These are phyloP conservation scores for Lycia hirtaria DNA, from an alignment of 2,888 invertebrate genomes.

Conservation along the genomic window DNA sequence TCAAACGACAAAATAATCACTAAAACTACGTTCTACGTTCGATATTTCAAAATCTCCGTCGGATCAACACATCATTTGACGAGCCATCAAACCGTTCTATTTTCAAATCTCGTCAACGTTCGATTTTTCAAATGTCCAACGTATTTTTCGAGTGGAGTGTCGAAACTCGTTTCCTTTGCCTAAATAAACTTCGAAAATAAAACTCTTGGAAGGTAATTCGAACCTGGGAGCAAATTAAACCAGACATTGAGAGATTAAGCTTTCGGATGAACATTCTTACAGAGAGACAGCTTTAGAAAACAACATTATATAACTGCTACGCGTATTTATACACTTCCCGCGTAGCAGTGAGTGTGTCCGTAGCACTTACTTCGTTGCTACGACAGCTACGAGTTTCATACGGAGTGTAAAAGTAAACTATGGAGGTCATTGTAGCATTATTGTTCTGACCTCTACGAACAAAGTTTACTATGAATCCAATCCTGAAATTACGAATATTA, in stretches of 20 bases:
- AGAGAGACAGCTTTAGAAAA: background rate
- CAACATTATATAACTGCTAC: background rate
- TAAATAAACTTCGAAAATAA: conserved; percentile 74
- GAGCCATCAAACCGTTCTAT: conserved; percentile 31
- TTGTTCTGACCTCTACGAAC: too few relatives aligned
- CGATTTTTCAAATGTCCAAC: conserved; percentile 51
- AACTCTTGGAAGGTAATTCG: conserved; percentile 80
- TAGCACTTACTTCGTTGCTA: background rate
- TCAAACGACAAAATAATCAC: conserved; percentile 2
- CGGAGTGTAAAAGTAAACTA: too few relatives aligned
- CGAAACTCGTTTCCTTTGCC: conserved; percentile 76
- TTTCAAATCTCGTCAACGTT: conserved; percentile 33
- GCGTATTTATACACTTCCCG: background rate
- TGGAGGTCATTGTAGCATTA: too few relatives aligned
- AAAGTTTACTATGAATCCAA: too few relatives aligned
- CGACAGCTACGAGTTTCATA: too few relatives aligned
- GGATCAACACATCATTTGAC: conserved; percentile 25
- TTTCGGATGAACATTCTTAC: background rate
- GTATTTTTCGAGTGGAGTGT: conserved; percentile 62
- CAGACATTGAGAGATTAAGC: conserved; percentile 84
- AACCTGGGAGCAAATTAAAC: conserved; percentile 80
- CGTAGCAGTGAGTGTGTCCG: background rate
- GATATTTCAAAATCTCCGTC: conserved; percentile 20
- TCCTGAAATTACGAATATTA: too few relatives aligned
- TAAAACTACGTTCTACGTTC: background rate